phyloP scores from a whole-genome alignment of 2,888 invertebrate species.

The Phymatocera aterrima region DNA sequence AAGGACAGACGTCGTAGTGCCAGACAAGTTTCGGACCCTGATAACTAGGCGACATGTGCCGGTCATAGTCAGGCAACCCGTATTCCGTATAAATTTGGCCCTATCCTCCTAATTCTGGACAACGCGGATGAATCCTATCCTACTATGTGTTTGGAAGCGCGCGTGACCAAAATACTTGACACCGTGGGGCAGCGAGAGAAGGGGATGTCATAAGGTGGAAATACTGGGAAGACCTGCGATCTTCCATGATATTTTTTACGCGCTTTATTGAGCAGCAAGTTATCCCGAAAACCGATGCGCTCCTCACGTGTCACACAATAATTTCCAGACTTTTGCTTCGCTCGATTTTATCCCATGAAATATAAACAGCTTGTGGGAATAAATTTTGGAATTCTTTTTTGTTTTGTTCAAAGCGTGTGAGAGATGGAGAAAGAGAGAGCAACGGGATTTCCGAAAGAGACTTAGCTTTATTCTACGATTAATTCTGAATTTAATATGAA shows the following conservation, averaged over 20 bases:
- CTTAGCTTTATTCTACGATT: too few species aligned
- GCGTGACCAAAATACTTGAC: constrained; percentile 37
- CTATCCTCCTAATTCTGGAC: constrained; percentile 38
- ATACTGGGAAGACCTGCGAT: not conserved
- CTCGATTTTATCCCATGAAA: not conserved
- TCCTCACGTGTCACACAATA: not conserved
- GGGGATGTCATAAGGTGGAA: constrained; percentile 3
- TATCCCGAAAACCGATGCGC: constrained; percentile 7
- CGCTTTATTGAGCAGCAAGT: constrained; percentile 25
- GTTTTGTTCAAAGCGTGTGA: too few species aligned
- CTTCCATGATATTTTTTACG: constrained; percentile 24
- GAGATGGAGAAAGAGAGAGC: too few species aligned
- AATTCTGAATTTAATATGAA: too few species aligned
- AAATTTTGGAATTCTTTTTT: too few species aligned
- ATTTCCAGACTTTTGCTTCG: constrained; percentile 3
- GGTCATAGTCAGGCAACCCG: constrained; percentile 36
- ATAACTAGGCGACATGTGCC: constrained; percentile 34
- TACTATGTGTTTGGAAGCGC: constrained; percentile 38
- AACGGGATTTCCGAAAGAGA: too few species aligned
- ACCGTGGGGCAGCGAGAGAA: not conserved
- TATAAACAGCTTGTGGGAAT: not conserved
- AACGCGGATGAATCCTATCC: constrained; percentile 42
- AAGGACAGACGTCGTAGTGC: not conserved
- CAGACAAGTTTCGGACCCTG: constrained; percentile 24
- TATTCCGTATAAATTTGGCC: constrained; percentile 35